Base-by-base conservation (phyloP, 2,797 vertebrate genomes). In the Petrocephalus schoutedeni region DNA sequence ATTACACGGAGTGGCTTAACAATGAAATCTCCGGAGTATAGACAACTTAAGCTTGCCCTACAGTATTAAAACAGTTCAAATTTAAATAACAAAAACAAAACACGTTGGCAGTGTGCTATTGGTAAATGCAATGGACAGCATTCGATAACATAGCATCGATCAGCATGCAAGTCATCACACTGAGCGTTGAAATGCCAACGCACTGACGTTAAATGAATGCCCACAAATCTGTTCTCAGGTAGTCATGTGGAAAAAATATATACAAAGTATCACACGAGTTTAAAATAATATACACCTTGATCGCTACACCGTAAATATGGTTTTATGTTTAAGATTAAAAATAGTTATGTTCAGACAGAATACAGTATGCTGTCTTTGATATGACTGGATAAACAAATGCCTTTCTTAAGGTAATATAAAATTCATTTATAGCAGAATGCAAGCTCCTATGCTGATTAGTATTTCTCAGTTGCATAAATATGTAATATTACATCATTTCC, bases 201-300 rank as follows among this genome's bases (percentile, higher is more conserved):
- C 89, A 90, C 85, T 88, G 41, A 49, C 36, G 1, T 54, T 53
- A 88, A 88, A 90, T 88, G 89, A 96, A 96, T 96, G 95, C 95
- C 95, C 94, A 93, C 85, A 87, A 91, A 91, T 89, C 87, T 77
- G 87, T 91, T 90, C 83, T 91, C 88, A 91, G 86, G 90, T 87
- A 89, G 88, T 51, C 85, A 84, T 89, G 90, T 88, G 90, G 88
- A 89, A 89, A 91, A 56, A 36, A 80, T 9, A 58, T 71, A 87
- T 89, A 92, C 86, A 92, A 82, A 90, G 87, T 86, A 92, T 89
- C 87, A 92, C 87, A 89, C 87, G 86, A 82, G 85, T 64, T 71
- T 86, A 83, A 10, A 89, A 88, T 71, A 89, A 90, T 67, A 90
- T 89, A 90, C 90, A 91, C 74, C 87, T 89, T 89, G 6, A 90